phyloP scores from a whole-genome alignment of 2,113 vertebrate species.

The Eurypyga helias region DNA sequence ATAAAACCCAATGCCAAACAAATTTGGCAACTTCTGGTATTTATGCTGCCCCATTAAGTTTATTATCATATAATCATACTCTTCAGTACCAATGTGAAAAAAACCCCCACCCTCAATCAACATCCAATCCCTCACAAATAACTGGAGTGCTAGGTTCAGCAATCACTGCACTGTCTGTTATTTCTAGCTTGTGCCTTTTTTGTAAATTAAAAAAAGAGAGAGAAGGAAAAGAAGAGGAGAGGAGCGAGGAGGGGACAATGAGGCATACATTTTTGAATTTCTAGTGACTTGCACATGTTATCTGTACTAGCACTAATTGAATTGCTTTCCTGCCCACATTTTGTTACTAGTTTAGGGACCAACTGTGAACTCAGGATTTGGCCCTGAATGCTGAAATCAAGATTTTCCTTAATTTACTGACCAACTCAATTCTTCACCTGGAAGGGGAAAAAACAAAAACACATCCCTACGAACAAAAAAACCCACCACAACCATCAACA shows the following conservation, averaged over 20 bases:
- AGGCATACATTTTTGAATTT: not conserved
- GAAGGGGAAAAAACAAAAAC: not conserved
- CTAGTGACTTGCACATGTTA: not conserved
- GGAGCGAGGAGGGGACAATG: not conserved
- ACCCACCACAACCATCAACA: not conserved
- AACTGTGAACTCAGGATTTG: not conserved
- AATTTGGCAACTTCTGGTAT: not conserved
- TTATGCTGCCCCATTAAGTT: not conserved
- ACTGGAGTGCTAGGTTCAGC: not conserved
- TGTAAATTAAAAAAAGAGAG: not conserved
- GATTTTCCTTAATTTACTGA: not conserved
- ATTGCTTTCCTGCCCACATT: not conserved
- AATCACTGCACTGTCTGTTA: not conserved
- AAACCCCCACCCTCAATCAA: not conserved
- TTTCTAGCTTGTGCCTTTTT: not conserved
- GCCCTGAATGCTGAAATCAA: not conserved
- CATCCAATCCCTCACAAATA: not conserved
- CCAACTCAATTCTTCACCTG: conserved; percentile 11
- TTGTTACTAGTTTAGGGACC: not conserved
- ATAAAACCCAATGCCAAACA: not conserved
- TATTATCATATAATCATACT: not conserved
- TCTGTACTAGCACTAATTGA: not conserved
- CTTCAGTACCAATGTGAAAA: not conserved
- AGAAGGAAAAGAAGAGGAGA: not conserved
- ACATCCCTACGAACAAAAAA: too few species aligned